Evolutionary conservation across 2,797 vertebrate genomes (phyloP), one percentile per base, ranked within the genome.

Genomic region (Xiphorhynchus erythropygius): DNA sequence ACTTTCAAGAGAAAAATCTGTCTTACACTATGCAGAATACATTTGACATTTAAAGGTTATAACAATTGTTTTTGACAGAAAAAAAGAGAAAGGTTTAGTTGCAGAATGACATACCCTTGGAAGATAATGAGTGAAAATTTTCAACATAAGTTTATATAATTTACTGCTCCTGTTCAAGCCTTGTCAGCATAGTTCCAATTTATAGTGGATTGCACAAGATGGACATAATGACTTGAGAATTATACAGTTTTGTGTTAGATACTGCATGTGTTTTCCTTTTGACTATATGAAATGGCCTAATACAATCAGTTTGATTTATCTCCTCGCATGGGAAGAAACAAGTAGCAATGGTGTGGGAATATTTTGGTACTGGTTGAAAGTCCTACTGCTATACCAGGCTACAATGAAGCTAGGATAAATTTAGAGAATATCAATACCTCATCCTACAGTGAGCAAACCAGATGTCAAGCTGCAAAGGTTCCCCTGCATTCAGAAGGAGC

Each of bases 381-480:
- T 2, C 9, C 4, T 84, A 6, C 33, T 0, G 0, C 13, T 27
- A 15, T 7, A 55, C 3, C 37, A 73, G 8, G 14, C 30, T 68
- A 32, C 30, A 25, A 11, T 14, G 37, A 90, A 42, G 3, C 63
- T 28, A 42, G 22, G 32, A 11, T 79, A n/a, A 49, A 59, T 62
- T 57, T 74, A 41, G n/a, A 27, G 56, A 49, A 46, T 17, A 7
- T 8, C 11, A 49, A 4, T 32, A 39, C 3, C 8, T 74, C 53
- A 46, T 30, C 39, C 39, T 37, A 9, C 17, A 56, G n/a, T 24
- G 28, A 68, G 17, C 7, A 62, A 84, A 23, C 2, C 11, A 67
- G 7, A 24, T 75, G 44, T 39, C 24, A 63, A 47, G 14, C 22
- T 74, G n/a, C 13, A 52, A 47, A 62, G 3, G 0, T 30, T 70